Evolutionary conservation across 2,888 invertebrate genomes (phyloP), one percentile per base, ranked within the genome.

Genomic region (Drosophila prostipennis): DNA sequence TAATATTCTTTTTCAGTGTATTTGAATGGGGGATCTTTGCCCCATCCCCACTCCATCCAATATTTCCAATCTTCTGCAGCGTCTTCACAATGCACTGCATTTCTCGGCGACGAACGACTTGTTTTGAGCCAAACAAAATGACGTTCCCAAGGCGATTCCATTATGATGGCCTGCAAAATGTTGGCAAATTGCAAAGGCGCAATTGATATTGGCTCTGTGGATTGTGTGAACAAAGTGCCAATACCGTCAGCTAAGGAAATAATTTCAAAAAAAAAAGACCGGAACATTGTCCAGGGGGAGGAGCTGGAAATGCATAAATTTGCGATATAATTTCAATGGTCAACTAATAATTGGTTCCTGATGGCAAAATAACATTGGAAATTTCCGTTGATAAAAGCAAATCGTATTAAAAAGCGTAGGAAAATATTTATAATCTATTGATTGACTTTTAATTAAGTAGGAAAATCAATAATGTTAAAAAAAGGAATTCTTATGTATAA

Each of bases 121-220:
- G 85, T 81, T 84, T 82, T 81, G 82, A 81, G 77, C 79, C 77
- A 68, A 56, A 77, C 68, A 81, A 84, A 80, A 72, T 81, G 79
- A 75, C 82, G 87, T 83, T 83, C 85, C 82, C 87, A 87, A 87
- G 82, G 85, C 87, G 82, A 83, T 83, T 84, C 77, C 73, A 84
- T 83, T 82, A 82, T 81, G 72, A 81, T 77, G 72, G 70, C 71
- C 60, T 58, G 60, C 80, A 81, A 83, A 80, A 70, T 80, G 72
- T 49, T 69, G 42, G 82, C 76, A 86, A 82, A 86, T 82, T 82
- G 84, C 80, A 78, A 81, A 68, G 55, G 79, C 82, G 81, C 81
- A 84, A 79, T 87, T 79, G 76, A 77, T 84, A 83, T 87, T 87
- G 84, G 71, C 76, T 68, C 70, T 65, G 52, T 55, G 69, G 49